Conservation (phyloP, 2,113 vertebrate genomes). For the Archocentrus centrarchus region DNA sequence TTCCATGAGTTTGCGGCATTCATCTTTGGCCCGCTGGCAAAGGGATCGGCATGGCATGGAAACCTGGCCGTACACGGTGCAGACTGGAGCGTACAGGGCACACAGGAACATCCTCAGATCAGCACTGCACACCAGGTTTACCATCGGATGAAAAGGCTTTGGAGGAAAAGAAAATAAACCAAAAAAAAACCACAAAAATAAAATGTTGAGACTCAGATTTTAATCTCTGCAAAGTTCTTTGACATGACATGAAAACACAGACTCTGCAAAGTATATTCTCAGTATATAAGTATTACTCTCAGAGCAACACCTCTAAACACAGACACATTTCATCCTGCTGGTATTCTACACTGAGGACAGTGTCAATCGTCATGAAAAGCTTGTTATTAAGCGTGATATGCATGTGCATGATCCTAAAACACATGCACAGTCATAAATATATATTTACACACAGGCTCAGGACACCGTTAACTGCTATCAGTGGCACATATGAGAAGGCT, state of each 20-base stretch:
- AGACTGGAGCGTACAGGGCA: conserved; percentile 93
- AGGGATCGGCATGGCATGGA: conserved; percentile 93
- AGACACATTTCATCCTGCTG: neutral
- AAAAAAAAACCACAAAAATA: neutral
- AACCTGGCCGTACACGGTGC: conserved; percentile 91
- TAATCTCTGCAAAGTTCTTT: neutral
- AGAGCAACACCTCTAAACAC: conserved; percentile 5
- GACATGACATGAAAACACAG: neutral
- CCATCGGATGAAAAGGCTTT: conserved; percentile 97
- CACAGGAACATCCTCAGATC: conserved; percentile 96
- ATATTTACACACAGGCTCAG: neutral
- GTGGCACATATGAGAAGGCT: conserved; percentile 24
- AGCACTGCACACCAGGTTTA: conserved; percentile 94
- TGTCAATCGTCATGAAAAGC: neutral
- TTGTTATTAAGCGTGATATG: conserved; percentile 18
- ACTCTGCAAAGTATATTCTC: neutral
- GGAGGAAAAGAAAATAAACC: neutral
- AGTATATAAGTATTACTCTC: neutral
- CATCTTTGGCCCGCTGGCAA: conserved; percentile 88
- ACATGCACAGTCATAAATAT: neutral
- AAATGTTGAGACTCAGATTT: neutral
- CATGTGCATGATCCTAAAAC: neutral
- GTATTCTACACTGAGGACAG: neutral
- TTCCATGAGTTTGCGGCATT: conserved; percentile 96
- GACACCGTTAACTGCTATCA: conserved; percentile 22